These are phyloP conservation scores for Brachionus calyciflorus DNA, from an alignment of 1,140 invertebrate genomes.

Conservation along the genomic window DNA sequence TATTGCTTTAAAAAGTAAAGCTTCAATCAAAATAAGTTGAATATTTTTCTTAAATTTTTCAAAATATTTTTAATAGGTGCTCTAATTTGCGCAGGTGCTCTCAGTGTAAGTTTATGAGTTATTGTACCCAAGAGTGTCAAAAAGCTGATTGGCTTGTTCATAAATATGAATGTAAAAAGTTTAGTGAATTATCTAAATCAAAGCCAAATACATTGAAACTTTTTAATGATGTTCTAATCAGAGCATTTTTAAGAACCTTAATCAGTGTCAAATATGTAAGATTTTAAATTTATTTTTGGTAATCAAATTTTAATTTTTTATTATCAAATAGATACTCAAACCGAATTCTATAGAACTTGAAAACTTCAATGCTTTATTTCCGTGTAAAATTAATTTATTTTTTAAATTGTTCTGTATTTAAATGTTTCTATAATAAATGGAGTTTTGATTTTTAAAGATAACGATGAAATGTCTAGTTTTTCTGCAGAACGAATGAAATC, in stretches of 20 bases:
- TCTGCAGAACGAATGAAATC: too few relatives aligned
- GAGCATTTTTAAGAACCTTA: not conserved
- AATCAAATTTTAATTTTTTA: too few relatives aligned
- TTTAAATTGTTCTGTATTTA: too few relatives aligned
- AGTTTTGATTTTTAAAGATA: too few relatives aligned
- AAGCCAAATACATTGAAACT: too few relatives aligned
- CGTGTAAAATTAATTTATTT: too few relatives aligned
- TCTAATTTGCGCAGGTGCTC: not conserved
- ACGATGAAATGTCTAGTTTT: too few relatives aligned
- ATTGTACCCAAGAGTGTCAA: constrained; percentile 7
- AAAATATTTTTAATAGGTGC: not conserved
- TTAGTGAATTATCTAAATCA: not conserved
- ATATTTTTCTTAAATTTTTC: not conserved
- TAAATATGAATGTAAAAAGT: not conserved
- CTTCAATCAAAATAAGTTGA: not conserved
- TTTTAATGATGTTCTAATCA: not conserved
- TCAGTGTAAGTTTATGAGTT: constrained; percentile 1
- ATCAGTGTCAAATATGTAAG: not conserved
- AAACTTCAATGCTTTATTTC: too few relatives aligned
- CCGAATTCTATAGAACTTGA: not conserved
- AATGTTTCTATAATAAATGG: too few relatives aligned
- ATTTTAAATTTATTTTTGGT: not conserved
- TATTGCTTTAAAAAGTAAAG: too few relatives aligned
- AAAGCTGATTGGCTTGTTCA: not conserved
- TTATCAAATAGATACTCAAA: too few relatives aligned